phyloP scores from a whole-genome alignment of 2,797 vertebrate species.

The Pangasius macronema region DNA sequence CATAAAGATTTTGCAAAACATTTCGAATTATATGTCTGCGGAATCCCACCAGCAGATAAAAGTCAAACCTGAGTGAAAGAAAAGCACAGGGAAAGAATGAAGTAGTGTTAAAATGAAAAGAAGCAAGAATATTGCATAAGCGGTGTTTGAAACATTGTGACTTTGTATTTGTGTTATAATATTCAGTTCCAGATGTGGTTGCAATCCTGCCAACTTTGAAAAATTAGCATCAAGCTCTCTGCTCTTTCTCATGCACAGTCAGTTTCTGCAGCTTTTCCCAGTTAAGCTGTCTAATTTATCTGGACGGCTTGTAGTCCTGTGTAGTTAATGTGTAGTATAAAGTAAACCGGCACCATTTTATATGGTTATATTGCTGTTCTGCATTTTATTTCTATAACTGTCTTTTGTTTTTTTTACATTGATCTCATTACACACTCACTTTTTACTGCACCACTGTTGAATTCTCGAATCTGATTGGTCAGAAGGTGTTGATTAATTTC shows the following conservation, averaged over 20 bases:
- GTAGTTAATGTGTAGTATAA: neutral
- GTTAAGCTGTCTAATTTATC: neutral
- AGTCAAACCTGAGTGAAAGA: neutral
- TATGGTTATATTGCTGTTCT: neutral
- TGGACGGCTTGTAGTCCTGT: neutral
- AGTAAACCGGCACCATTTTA: neutral
- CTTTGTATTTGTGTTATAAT: neutral
- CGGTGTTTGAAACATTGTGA: neutral
- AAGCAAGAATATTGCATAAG: neutral
- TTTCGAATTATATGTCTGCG: neutral
- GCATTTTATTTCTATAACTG: neutral
- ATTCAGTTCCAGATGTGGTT: conserved; percentile 10
- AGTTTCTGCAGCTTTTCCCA: neutral
- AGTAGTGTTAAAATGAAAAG: neutral
- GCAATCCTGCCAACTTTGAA: neutral
- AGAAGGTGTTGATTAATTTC: neutral
- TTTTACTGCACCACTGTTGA: neutral
- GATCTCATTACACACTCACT: neutral
- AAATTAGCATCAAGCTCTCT: neutral
- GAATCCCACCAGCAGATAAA: neutral
- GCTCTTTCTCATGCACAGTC: neutral
- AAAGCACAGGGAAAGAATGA: neutral
- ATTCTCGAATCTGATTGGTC: neutral
- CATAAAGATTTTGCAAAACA: neutral
- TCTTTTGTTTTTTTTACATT: neutral